Conservation (phyloP, 2,113 vertebrate species). For the Arothron firmamentum region DNA sequence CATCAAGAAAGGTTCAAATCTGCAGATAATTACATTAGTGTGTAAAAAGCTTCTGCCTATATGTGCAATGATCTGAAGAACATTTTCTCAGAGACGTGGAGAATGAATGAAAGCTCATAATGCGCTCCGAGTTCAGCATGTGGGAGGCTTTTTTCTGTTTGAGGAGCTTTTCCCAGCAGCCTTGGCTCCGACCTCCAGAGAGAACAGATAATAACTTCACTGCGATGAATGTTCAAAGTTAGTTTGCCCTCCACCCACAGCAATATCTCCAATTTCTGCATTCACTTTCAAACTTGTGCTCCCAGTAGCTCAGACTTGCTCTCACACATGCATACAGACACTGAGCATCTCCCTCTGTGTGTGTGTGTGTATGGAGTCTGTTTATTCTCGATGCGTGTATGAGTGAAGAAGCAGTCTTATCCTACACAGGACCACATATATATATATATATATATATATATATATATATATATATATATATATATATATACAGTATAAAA, state of each 20-base stretch:
- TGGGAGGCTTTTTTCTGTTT: constrained; percentile 41
- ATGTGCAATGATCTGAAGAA: background rate
- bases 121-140: constrained; percentile 30
- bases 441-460: too few relatives aligned
- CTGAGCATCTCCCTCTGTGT: constrained; percentile 1
- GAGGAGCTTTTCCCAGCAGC: constrained; percentile 42
- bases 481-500: too few relatives aligned
- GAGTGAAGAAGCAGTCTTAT: too few relatives aligned
- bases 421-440: background rate
- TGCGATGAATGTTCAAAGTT: constrained; percentile 60
- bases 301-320: background rate
- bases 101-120: constrained; percentile 32
- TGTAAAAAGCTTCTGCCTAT: background rate
- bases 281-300: constrained; percentile 50
- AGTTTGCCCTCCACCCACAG: constrained; percentile 62
- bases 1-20: too few relatives aligned
- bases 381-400: too few relatives aligned
- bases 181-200: constrained; percentile 48
- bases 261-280: constrained; percentile 55
- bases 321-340: too few relatives aligned
- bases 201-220: constrained; percentile 54
- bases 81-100: constrained; percentile 5
- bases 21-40: too few relatives aligned
- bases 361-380: background rate
- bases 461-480: too few relatives aligned